Conservation (phyloP, 2,113 vertebrate genomes). For the Colinus virginianus region DNA sequence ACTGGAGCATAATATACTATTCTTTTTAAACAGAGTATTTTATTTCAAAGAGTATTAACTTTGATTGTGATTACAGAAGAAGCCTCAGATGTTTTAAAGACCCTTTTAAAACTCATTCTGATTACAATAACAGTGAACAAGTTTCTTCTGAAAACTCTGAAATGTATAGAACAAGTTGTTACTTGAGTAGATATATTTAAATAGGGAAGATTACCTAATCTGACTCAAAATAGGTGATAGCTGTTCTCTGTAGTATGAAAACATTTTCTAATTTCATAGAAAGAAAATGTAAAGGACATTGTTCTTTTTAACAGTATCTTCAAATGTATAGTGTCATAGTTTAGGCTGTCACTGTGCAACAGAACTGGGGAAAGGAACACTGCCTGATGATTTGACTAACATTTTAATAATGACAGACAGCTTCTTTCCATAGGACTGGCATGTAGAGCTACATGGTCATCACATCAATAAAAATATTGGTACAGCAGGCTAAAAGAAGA, state of each 20-base stretch:
- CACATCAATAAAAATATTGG: background rate
- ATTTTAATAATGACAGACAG: background rate
- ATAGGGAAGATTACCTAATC: slow-evolving; percentile 13
- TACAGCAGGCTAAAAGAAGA: background rate
- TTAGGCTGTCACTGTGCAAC: background rate
- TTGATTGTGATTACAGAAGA: background rate
- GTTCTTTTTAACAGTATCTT: background rate
- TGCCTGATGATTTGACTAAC: background rate
- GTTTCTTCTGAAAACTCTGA: slow-evolving; percentile 19
- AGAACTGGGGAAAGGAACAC: background rate
- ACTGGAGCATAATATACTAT: background rate
- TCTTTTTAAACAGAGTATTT: background rate
- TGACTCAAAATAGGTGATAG: background rate
- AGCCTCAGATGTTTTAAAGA: background rate
- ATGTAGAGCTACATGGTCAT: background rate
- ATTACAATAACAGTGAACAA: slow-evolving; percentile 4
- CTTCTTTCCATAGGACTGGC: background rate
- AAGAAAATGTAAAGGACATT: background rate
- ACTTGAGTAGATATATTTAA: background rate
- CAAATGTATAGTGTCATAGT: background rate
- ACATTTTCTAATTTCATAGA: background rate
- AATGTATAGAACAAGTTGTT: background rate
- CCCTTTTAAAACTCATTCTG: background rate
- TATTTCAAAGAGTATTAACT: slow-evolving; percentile 26
- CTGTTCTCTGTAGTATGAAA: background rate